Evolutionary conservation across 2,888 invertebrate species (phyloP).

Genomic region (Glyphotaelius pellucidus): DNA sequence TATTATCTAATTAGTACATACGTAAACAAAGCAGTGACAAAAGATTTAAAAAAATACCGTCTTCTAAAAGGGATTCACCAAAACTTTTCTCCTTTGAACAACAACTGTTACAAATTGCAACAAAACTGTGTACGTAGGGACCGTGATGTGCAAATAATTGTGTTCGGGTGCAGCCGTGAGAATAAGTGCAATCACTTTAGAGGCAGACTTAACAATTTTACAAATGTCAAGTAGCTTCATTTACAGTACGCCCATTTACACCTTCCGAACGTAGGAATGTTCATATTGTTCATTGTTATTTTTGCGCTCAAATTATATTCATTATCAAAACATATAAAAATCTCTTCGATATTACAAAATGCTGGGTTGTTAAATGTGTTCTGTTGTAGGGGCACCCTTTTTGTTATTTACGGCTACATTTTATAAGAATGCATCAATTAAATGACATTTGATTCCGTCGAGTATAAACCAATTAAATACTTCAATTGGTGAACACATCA

Average conservation of each 20-base stretch:
- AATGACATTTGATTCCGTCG: conserved; percentile 48
- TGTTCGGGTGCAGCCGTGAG: background rate
- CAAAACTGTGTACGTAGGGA: background rate
- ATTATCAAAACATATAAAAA: no score
- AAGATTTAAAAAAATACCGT: no score
- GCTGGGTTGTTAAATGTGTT: background rate
- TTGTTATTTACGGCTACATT: background rate
- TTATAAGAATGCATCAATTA: conserved; percentile 56
- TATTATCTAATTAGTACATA: no score
- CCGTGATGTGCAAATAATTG: background rate
- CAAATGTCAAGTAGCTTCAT: background rate
- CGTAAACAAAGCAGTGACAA: no score
- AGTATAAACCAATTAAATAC: conserved; percentile 53
- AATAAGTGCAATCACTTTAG: background rate
- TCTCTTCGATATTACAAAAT: background rate
- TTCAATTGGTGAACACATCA: conserved; percentile 46
- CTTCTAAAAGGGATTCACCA: no score
- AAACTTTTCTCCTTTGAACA: no score
- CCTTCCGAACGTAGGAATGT: background rate
- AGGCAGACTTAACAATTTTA: background rate
- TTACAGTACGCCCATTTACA: background rate
- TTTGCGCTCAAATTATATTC: no score
- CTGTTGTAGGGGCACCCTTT: background rate
- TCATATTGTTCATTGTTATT: no score
- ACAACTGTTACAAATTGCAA: background rate